Percentiles rank a stretch among this genome's conserved stretches.
Evolutionary conservation across 2,113 vertebrate species (phyloP).

Genomic region (Diglossa brunneiventris): DNA sequence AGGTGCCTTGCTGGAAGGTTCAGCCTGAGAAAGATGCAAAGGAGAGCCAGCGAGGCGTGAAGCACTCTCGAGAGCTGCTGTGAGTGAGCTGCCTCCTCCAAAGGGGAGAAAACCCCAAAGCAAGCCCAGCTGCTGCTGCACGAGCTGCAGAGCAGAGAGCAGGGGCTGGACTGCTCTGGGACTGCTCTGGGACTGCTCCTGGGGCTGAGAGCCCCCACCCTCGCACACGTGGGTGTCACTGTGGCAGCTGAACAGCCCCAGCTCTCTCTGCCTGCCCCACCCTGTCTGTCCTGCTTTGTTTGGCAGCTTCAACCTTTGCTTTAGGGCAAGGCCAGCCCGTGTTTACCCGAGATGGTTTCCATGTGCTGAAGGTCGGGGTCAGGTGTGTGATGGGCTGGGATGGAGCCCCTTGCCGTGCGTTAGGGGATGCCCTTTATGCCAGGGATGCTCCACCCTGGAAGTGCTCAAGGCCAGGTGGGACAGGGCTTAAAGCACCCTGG

Average conservation of each 20-base stretch:
- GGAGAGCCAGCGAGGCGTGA: neutral
- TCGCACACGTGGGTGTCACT: fast-evolving
- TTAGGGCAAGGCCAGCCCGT: neutral
- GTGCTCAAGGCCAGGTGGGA: no score
- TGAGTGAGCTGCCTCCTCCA: neutral
- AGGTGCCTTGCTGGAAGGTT: slow-evolving; percentile 21
- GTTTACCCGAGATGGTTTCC: neutral
- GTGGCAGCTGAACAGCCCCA: neutral
- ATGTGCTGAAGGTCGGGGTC: neutral
- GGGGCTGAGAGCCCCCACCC: neutral
- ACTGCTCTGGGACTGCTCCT: neutral
- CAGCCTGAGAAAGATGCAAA: slow-evolving; percentile 17
- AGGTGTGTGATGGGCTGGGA: fast-evolving
- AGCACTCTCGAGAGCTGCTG: neutral
- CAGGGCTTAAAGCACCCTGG: neutral
- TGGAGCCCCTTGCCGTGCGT: fast-evolving
- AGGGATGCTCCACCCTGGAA: neutral
- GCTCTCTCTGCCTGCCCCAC: neutral
- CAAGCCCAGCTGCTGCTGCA: neutral
- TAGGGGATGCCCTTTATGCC: neutral
- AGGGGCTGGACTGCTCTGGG: neutral
- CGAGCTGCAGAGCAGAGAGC: neutral
- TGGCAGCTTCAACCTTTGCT: neutral
- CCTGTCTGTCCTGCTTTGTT: neutral
- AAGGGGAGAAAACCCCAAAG: neutral